phyloP scores from a whole-genome alignment of 2,888 invertebrate genomes.

The Hemaris fuciformis region DNA sequence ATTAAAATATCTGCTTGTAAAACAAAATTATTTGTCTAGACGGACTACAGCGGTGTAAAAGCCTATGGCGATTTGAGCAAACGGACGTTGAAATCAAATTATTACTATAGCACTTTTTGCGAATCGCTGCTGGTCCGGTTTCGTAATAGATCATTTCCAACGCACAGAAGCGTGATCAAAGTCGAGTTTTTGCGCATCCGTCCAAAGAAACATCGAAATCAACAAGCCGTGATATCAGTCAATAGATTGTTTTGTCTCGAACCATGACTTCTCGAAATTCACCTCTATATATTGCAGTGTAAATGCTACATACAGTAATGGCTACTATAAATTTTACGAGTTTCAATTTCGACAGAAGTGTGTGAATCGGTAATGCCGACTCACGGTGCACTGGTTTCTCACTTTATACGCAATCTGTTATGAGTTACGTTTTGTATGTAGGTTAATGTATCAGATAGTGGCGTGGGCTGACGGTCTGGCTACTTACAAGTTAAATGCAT shows the following conservation, averaged over 20 bases:
- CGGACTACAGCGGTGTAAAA: not conserved
- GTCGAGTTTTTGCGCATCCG: constrained; percentile 34
- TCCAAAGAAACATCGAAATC: constrained; percentile 23
- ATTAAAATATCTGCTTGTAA: not conserved
- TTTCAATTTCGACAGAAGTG: constrained; percentile 69
- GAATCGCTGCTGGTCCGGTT: constrained; percentile 7
- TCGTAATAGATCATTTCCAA: constrained; percentile 23
- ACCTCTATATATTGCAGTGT: constrained; percentile 40
- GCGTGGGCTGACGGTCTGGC: not conserved
- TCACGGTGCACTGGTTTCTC: constrained; percentile 61
- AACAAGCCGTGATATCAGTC: constrained; percentile 38
- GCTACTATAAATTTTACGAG: constrained; percentile 45
- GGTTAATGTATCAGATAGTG: constrained; percentile 69
- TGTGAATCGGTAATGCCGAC: constrained; percentile 55
- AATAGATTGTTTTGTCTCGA: constrained; percentile 35
- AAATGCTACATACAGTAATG: constrained; percentile 35
- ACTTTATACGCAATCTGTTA: constrained; percentile 64
- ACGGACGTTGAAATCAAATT: not conserved
- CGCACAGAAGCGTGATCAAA: constrained; percentile 26
- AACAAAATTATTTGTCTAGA: not conserved
- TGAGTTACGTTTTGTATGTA: constrained; percentile 62
- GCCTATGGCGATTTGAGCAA: not conserved
- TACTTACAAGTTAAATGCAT: constrained; percentile 10
- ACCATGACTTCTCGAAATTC: constrained; percentile 24
- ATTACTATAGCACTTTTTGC: not conserved